A percentile compares a stretch with the other conserved stretches of the same genome.
Conservation (phyloP, 2,888 invertebrate species). For the Hetaerina titia region DNA sequence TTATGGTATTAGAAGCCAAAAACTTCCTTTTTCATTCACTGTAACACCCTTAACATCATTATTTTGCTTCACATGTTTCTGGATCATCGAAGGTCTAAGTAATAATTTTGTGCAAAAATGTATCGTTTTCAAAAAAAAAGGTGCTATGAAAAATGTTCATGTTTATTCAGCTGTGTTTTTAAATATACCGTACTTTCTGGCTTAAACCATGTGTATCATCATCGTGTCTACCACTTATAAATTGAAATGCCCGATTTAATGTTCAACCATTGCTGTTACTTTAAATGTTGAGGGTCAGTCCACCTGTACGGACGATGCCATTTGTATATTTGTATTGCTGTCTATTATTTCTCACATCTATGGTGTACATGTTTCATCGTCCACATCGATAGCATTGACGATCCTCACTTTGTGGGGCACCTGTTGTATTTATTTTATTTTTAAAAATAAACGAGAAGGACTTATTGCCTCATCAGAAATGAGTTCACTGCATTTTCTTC, state of each 20-base stretch:
- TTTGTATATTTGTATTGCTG: constrained; percentile 65
- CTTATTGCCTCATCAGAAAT: constrained; percentile 24
- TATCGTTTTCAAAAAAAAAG: neutral
- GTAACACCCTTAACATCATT: constrained; percentile 4
- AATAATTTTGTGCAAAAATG: neutral
- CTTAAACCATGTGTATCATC: neutral
- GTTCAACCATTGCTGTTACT: constrained; percentile 43
- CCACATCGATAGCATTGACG: constrained; percentile 36
- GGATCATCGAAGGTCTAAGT: neutral
- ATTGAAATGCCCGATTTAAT: constrained; percentile 44
- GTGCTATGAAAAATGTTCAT: constrained; percentile 17
- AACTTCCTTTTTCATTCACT: neutral
- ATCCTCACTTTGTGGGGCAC: constrained; percentile 55
- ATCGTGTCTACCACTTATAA: neutral
- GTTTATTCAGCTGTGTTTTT: neutral
- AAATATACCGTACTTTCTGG: neutral
- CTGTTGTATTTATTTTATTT: constrained; percentile 67
- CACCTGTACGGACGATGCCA: constrained; percentile 51
- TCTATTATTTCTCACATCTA: constrained; percentile 61
- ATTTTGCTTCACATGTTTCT: constrained; percentile 14
- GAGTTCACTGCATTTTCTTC: neutral
- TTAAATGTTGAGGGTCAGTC: constrained; percentile 49
- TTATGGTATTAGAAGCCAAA: constrained; percentile 46
- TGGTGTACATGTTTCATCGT: constrained; percentile 64
- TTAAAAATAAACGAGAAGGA: constrained; percentile 60